These are phyloP conservation scores for Sitta carolinensis DNA, from an alignment of 2,797 vertebrate genomes.

Conservation along the genomic window DNA sequence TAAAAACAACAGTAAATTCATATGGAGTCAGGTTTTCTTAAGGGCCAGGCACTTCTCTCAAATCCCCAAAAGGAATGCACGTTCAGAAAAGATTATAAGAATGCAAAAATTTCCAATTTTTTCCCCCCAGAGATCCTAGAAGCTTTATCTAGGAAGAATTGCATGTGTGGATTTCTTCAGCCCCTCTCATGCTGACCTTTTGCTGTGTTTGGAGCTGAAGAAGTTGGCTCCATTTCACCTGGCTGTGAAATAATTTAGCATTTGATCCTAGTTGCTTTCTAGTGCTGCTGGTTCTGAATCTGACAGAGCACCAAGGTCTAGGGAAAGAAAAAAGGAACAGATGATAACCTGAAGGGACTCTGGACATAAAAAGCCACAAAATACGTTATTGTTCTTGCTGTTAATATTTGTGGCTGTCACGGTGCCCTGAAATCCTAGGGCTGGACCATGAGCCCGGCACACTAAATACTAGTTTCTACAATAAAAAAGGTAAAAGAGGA, in stretches of 20 bases:
- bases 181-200: not conserved
- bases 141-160: not conserved
- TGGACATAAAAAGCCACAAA: not conserved
- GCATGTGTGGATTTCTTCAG: not conserved
- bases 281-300: not conserved
- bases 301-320: not conserved
- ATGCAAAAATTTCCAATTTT: not conserved
- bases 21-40: not conserved
- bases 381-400: not conserved
- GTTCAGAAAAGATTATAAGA: not conserved
- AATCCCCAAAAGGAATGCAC: not conserved
- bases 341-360: not conserved
- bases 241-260: not conserved
- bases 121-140: accelerated
- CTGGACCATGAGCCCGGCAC: not conserved
- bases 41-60: not conserved
- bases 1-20: not conserved
- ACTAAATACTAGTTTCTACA: not conserved
- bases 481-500: not conserved
- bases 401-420: not conserved
- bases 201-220: not conserved
- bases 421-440: not conserved
- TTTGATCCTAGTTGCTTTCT: not conserved
- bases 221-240: not conserved
- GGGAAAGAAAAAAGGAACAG: not conserved